Conservation (phyloP, 2,797 vertebrate genomes). For the Amblyraja radiata region DNA sequence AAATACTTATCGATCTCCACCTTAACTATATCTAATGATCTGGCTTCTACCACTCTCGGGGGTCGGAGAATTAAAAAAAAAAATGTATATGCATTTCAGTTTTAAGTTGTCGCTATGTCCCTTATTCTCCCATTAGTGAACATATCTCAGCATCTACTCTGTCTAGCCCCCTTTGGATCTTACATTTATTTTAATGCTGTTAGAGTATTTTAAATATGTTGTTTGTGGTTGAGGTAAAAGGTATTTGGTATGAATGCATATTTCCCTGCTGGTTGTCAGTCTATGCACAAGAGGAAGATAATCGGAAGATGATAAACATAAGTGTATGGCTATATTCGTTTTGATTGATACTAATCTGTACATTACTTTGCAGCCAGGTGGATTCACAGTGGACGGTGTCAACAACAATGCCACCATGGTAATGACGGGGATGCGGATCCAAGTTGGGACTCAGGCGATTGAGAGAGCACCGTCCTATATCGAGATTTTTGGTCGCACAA, state of each 20-base stretch:
- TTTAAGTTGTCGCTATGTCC: too few species aligned
- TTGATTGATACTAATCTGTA: neutral
- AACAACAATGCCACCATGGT: conserved; percentile 98
- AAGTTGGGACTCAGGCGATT: conserved; percentile 90
- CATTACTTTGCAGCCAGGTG: conserved; percentile 69
- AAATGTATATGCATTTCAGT: too few species aligned
- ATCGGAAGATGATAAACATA: neutral
- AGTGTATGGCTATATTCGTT: neutral
- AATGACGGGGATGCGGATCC: conserved; percentile 96
- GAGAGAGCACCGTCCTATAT: conserved; percentile 89
- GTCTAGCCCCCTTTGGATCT: neutral
- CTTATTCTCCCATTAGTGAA: neutral
- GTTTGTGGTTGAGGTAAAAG: neutral
- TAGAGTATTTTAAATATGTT: neutral
- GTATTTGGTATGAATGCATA: neutral
- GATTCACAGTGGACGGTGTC: conserved; percentile 86
- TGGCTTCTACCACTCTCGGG: too few species aligned
- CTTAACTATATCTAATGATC: too few species aligned
- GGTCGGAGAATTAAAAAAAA: too few species aligned
- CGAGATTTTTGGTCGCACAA: conserved; percentile 93
- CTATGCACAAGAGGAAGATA: neutral
- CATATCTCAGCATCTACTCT: too few species aligned
- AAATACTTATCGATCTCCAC: too few species aligned
- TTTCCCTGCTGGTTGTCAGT: neutral
- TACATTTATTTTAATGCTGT: neutral